phyloP scores from a whole-genome alignment of 2,888 invertebrate species.

The Linnaemya tessellans region DNA sequence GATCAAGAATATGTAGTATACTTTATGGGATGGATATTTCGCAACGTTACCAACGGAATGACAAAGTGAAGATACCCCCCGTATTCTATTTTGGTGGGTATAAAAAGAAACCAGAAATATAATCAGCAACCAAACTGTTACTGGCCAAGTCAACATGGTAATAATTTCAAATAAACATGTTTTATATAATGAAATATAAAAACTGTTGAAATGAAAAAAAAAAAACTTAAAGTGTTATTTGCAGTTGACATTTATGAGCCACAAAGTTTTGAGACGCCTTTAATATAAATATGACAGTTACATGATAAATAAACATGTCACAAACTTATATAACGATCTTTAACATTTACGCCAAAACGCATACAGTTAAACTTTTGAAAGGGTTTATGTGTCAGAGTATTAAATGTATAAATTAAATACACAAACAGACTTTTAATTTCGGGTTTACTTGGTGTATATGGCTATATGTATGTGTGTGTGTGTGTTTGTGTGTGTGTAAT shows the following conservation, averaged over 20 bases:
- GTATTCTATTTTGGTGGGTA: too few species aligned
- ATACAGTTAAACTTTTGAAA: not conserved
- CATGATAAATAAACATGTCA: constrained; percentile 51
- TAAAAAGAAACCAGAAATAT: too few species aligned
- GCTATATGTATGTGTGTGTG: too few species aligned
- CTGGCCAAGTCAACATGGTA: constrained; percentile 47
- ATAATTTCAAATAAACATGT: constrained; percentile 44
- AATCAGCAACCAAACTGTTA: constrained; percentile 39
- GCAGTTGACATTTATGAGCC: constrained; percentile 63
- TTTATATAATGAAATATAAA: constrained; percentile 2
- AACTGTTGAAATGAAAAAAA: constrained; percentile 17
- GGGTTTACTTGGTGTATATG: too few species aligned
- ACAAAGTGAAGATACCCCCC: too few species aligned
- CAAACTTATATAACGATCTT: not conserved
- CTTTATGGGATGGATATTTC: too few species aligned
- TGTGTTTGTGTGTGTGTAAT: too few species aligned
- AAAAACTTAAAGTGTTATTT: constrained; percentile 32
- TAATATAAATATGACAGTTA: constrained; percentile 59
- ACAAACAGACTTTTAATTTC: too few species aligned
- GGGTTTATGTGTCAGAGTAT: not conserved
- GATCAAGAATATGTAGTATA: too few species aligned
- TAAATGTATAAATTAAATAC: too few species aligned
- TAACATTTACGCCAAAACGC: not conserved
- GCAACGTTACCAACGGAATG: too few species aligned
- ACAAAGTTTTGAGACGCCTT: constrained; percentile 67